Base-by-base conservation (phyloP, 35 echinoderm and acorn worm species). In the Ophiothrix spiculata region DNA sequence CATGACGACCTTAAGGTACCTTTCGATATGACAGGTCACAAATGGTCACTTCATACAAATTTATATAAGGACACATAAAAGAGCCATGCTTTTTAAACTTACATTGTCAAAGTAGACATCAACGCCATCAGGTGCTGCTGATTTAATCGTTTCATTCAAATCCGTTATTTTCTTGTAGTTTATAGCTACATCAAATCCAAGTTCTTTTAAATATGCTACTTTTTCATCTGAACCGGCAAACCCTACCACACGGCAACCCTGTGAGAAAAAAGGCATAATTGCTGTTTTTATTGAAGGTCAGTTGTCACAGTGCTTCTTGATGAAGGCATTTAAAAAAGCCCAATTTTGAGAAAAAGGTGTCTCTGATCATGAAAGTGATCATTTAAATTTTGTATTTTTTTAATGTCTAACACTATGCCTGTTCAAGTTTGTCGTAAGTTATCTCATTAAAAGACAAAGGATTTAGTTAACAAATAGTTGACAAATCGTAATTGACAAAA, bases 91-190 rank as follows among this genome's bases (percentile, higher is more conserved):
- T n/a, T 35, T 19, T 32, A 77, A 38, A 75, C 87, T 91, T 89
- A 97, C 94, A 81, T 97, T 97, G 38, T 97, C 94, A 83, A 97
- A 97, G 56, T 92, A 97, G 54, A 91, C 63, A 56, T 97, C 87
- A 13, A 97, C 84, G 13, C 94, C 94, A 1, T 92, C 39, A 1
- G 94, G 94, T 4, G 90, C 90, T n/a, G 86, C 31, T 69, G 75
- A 64, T 63, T 92, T 97, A 0, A 97, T 42, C 8, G 85, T 89
- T 1, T 56, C 90, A 83, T 87, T 86, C 1, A 93, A 46, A 14
- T 49, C 42, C 6, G 42, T 49, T 6, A 82, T 69, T 12, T 41
- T 81, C 54, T 87, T 87, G 14, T 80, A 87, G 13, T 80, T 79
- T 17, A 87, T 28, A 17, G 75, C 75, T 14, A 75, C 79, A 40